Evolutionary conservation across 2,888 invertebrate genomes (phyloP).

Genomic region (Lepidocyrtinus sp.): DNA sequence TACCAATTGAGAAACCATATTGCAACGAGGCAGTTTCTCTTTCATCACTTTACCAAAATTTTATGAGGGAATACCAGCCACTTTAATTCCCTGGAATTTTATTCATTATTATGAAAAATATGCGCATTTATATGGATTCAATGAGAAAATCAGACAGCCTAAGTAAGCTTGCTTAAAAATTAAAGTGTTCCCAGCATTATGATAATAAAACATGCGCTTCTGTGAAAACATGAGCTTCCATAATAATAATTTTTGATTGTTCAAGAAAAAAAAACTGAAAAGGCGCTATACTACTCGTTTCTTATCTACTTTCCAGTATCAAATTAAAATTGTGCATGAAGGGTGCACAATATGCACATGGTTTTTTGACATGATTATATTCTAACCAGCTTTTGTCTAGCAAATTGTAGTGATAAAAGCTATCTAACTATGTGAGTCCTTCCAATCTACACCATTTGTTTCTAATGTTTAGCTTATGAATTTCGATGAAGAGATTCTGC

Average conservation of each 20-base stretch:
- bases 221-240: slow-evolving; percentile 44
- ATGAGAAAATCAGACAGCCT: slow-evolving; percentile 2
- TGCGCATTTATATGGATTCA: slow-evolving; percentile 22
- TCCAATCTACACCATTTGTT: not conserved
- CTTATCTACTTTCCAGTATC: slow-evolving; percentile 42
- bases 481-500: slow-evolving; percentile 39
- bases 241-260: slow-evolving; percentile 24
- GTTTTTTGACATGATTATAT: slow-evolving; percentile 19
- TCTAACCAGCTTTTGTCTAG: not conserved
- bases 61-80: slow-evolving; percentile 44
- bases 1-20: slow-evolving; percentile 26
- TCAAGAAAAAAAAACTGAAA: slow-evolving; percentile 6
- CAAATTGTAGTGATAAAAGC: not conserved
- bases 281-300: slow-evolving; percentile 37
- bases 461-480: slow-evolving; percentile 28
- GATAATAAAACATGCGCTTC: not conserved
- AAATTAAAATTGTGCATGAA: slow-evolving; percentile 43
- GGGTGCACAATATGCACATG: not conserved
- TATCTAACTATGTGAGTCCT: not conserved
- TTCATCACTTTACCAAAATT: too few relatives aligned
- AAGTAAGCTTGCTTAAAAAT: not conserved
- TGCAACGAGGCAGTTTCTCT: too few relatives aligned
- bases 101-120: not conserved
- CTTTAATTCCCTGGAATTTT: slow-evolving; percentile 25
- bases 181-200: slow-evolving; percentile 12